phyloP scores from a whole-genome alignment of 2,888 invertebrate genomes.

The Stenolophus ochropezus region DNA sequence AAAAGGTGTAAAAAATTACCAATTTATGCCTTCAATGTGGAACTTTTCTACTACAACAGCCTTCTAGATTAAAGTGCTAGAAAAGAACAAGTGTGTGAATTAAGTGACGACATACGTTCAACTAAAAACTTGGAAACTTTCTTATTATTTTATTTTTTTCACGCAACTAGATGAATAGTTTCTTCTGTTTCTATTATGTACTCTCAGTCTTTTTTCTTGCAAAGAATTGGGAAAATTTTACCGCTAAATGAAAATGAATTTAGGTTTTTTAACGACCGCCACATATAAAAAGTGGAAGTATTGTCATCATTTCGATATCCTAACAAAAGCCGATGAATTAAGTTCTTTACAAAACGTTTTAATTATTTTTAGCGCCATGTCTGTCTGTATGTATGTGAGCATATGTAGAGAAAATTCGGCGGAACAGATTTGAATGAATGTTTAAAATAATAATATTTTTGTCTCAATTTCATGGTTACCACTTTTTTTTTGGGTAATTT shows the following conservation, averaged over 20 bases:
- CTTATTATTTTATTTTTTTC: not conserved
- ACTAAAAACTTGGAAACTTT: not conserved
- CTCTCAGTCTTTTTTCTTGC: not conserved
- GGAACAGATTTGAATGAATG: too few relatives aligned
- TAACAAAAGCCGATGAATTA: too few relatives aligned
- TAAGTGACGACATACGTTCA: not conserved
- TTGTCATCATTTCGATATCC: too few relatives aligned
- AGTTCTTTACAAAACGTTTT: too few relatives aligned
- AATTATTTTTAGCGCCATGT: too few relatives aligned
- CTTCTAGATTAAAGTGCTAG: not conserved
- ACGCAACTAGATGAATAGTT: not conserved
- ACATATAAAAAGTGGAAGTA: too few relatives aligned
- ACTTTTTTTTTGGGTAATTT: too few relatives aligned
- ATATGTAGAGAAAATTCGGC: too few relatives aligned
- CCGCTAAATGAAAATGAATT: not conserved
- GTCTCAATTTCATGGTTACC: too few relatives aligned
- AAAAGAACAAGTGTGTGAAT: conserved; percentile 6
- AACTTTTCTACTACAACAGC: not conserved
- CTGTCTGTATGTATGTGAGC: too few relatives aligned
- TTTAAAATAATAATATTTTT: too few relatives aligned
- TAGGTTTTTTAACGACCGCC: not conserved
- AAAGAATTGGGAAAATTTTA: not conserved
- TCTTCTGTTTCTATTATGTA: not conserved
- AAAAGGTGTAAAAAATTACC: not conserved
- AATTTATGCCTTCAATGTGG: not conserved